Base-by-base conservation (phyloP, 2,888 invertebrate genomes). In the Ypsolopha sequella region DNA sequence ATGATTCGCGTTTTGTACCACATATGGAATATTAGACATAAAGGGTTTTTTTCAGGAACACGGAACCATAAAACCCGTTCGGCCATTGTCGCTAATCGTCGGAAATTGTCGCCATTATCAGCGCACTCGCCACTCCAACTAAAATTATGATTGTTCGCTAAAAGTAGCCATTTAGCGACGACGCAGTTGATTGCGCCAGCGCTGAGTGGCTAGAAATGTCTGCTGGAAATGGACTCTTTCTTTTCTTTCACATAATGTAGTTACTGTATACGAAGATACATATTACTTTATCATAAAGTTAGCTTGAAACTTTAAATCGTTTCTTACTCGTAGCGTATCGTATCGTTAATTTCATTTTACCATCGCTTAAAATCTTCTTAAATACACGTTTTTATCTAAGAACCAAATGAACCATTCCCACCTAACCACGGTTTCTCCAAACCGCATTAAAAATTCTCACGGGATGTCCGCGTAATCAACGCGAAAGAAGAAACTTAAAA, bases 121-220 rank as follows among this genome's bases (percentile, higher is more conserved):
- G 73, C 68, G 73, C 80, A 77, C 78, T 82, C 78, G 72, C 66
- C 75, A 64, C 75, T 36, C 41, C 41, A 76, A 80, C 85, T 84
- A 81, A 81, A 85, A 81, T 81, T 75, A 82, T 85, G 78, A 84
- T 86, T 85, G 86, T 84, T 81, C 84, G 72, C 72, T 82, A 76
- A 84, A 79, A 82, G 85, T 78, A 76, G 72, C 81, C 81, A 76
- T 84, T 85, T 79, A 74, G 69, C 57, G 49, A 38, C 44, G 24
- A 44, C 41, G 24, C 24, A 36, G 13, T 57, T 59, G 76, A 79
- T 80, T 76, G 77, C 75, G 38, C 11, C 39, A n/a, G 24, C 45
- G 14, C 43, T 41, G 35, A 50, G 49, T 52, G 52, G 35, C 47
- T 24, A 10, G 35, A 35, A 45, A 52, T 45, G 45, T 14, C 10